Conservation (phyloP, 2,113 vertebrate species). For the Pseudorhombus dupliciocellatus region DNA sequence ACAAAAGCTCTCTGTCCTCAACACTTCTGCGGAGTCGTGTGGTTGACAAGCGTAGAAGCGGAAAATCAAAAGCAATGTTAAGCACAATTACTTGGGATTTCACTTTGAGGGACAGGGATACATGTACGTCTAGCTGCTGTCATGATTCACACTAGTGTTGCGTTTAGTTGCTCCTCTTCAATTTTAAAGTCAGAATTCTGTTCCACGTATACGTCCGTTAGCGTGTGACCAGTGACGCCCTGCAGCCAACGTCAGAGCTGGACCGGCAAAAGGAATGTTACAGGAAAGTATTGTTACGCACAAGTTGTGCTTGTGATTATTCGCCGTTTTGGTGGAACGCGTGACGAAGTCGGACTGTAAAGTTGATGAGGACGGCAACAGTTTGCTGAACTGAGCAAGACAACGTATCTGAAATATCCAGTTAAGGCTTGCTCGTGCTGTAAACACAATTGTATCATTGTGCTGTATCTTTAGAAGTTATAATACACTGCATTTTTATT, state of each 20-base stretch:
- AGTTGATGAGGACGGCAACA: neutral
- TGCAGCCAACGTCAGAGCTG: neutral
- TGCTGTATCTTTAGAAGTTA: neutral
- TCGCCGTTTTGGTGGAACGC: neutral
- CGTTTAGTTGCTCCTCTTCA: constrained; percentile 4
- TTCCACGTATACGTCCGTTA: neutral
- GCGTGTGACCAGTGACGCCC: neutral
- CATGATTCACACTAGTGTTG: neutral
- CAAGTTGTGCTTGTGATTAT: too few species aligned
- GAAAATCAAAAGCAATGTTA: neutral
- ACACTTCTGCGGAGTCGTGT: neutral
- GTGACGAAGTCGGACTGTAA: neutral
- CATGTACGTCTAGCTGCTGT: constrained; percentile 10
- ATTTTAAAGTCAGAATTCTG: constrained; percentile 28
- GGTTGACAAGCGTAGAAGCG: neutral
- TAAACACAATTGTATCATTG: neutral
- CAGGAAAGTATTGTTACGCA: neutral
- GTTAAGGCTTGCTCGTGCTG: neutral
- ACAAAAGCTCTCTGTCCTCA: neutral
- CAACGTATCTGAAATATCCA: too few species aligned
- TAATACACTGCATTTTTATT: neutral
- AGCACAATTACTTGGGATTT: neutral
- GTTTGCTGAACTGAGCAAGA: neutral
- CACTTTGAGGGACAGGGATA: neutral
- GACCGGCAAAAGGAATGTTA: neutral